Percentiles rank a stretch among this genome's conserved stretches.
These are phyloP conservation scores for Hemichromis elongatus DNA, from an alignment of 2,113 vertebrate species.

Conservation along the genomic window DNA sequence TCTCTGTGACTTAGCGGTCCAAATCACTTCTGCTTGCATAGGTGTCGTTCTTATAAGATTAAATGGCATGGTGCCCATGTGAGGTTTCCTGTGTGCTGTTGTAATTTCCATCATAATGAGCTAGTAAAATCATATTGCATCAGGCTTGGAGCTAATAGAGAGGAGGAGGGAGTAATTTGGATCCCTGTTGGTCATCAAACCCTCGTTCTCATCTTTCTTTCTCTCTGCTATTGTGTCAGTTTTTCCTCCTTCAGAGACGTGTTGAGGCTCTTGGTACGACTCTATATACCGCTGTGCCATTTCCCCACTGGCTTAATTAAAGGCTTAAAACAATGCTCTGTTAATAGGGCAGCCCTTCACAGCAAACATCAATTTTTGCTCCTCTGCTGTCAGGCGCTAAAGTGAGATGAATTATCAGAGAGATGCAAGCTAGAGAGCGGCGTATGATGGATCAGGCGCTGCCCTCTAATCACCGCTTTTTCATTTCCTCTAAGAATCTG, in stretches of 20 bases:
- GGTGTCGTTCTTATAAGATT: background rate
- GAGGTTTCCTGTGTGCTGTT: background rate
- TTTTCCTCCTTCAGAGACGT: constrained; percentile 3
- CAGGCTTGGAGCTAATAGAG: constrained; percentile 8
- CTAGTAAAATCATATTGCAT: constrained; percentile 10
- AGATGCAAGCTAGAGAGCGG: background rate
- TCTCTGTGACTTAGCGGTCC: background rate
- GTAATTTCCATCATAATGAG: constrained; percentile 27
- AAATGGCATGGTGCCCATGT: background rate
- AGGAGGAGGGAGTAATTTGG: background rate
- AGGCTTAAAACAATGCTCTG: constrained; percentile 44
- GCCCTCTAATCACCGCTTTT: constrained; percentile 47
- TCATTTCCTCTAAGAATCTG: constrained; percentile 51
- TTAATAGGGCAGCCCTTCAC: constrained; percentile 26
- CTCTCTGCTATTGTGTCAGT: background rate
- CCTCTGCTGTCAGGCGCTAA: constrained; percentile 30
- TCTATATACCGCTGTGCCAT: background rate
- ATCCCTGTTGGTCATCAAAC: constrained; percentile 11
- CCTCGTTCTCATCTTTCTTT: background rate
- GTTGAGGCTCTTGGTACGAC: background rate
- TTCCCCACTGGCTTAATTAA: constrained; percentile 62
- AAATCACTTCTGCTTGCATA: background rate
- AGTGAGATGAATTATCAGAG: constrained; percentile 57
- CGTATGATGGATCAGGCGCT: constrained; percentile 37
- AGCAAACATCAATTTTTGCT: constrained; percentile 46